These are phyloP conservation scores for Sylvietta virens DNA, from an alignment of 2,113 vertebrate genomes.

Conservation along the genomic window DNA sequence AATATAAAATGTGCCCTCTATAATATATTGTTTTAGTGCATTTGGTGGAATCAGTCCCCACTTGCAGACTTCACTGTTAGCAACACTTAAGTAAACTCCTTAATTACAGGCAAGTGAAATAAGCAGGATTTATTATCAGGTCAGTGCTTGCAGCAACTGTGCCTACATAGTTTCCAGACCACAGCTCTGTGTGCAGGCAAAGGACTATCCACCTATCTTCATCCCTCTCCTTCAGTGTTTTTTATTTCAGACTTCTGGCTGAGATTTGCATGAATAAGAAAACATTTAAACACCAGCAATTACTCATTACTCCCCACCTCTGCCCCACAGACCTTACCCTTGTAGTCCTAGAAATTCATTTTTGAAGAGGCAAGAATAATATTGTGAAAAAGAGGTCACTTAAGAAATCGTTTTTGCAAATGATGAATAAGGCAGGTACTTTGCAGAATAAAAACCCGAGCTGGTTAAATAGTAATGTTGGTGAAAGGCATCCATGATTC, in stretches of 20 bases:
- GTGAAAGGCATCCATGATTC: not conserved
- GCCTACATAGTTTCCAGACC: not conserved
- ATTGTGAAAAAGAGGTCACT: not conserved
- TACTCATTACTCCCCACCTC: not conserved
- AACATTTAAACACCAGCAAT: not conserved
- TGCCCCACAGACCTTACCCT: not conserved
- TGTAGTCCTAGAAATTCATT: not conserved
- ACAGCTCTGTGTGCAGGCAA: not conserved
- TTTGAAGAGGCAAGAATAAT: not conserved
- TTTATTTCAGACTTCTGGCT: not conserved
- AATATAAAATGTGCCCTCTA: slow-evolving; percentile 30
- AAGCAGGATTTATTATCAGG: not conserved
- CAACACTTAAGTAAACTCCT: not conserved
- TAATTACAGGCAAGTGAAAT: slow-evolving; percentile 4
- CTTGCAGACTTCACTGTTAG: not conserved
- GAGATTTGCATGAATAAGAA: not conserved
- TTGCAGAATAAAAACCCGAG: not conserved
- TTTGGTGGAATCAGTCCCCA: not conserved
- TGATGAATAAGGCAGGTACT: not conserved
- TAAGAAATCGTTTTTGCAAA: not conserved
- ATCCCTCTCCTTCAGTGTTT: not conserved
- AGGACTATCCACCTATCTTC: not conserved
- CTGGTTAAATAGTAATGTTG: not conserved
- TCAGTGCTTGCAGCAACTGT: not conserved
- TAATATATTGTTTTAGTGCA: not conserved